Evolutionary conservation across 2,113 vertebrate genomes (phyloP).

Genomic region (Onychostoma macrolepis): DNA sequence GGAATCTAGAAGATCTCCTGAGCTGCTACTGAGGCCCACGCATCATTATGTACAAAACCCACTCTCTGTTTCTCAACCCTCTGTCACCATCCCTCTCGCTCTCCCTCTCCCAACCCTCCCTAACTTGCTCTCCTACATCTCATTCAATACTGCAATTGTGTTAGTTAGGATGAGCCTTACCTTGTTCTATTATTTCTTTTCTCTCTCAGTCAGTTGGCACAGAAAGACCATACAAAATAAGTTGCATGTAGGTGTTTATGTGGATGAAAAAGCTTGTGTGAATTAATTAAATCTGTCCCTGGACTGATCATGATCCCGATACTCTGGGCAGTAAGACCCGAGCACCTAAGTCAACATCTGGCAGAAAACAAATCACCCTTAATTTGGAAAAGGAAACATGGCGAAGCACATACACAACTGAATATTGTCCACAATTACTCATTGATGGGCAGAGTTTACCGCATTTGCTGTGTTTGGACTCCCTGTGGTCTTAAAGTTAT

Average conservation of each 20-base stretch:
- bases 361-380: slow-evolving; percentile 30
- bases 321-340: not conserved
- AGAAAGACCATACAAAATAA: not conserved
- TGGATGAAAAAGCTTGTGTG: slow-evolving; percentile 19
- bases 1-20: slow-evolving; percentile 67
- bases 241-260: not conserved
- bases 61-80: slow-evolving; percentile 43
- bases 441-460: slow-evolving; percentile 17
- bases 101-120: slow-evolving; percentile 62
- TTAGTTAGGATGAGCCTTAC: not conserved
- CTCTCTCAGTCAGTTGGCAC: not conserved
- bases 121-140: slow-evolving; percentile 31
- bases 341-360: slow-evolving; percentile 35
- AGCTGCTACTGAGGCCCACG: slow-evolving; percentile 62
- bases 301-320: not conserved
- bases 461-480: slow-evolving; percentile 22
- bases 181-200: not conserved
- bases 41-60: slow-evolving; percentile 63
- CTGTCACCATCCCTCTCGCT: slow-evolving; percentile 44
- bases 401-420: not conserved
- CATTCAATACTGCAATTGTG: not conserved
- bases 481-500: slow-evolving; percentile 12
- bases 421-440: slow-evolving; percentile 25
- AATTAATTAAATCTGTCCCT: slow-evolving; percentile 5
- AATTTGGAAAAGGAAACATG: slow-evolving; percentile 28